These are phyloP conservation scores for Antigone vipio DNA, from an alignment of 2,113 vertebrate species.

Conservation along the genomic window DNA sequence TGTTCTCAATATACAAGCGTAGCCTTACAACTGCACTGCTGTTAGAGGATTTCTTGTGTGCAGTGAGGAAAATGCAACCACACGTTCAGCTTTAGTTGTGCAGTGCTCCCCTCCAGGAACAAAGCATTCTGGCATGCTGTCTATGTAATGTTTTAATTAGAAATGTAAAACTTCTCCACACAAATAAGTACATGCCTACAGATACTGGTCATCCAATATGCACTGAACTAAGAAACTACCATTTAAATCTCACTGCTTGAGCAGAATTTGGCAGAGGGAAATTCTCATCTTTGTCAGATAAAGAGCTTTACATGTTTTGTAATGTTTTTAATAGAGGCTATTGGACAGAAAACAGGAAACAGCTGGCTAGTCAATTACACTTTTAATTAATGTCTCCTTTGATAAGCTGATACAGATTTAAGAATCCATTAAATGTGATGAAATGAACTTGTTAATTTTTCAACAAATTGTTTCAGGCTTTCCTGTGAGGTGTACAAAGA, in stretches of 20 bases:
- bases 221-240: neutral
- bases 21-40: neutral
- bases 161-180: neutral
- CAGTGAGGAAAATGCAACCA: neutral
- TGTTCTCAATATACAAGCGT: neutral
- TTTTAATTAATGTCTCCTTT: slow-evolving; percentile 68
- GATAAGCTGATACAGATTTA: slow-evolving; percentile 59
- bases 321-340: slow-evolving; percentile 24
- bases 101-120: neutral
- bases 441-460: slow-evolving; percentile 54
- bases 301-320: slow-evolving; percentile 39
- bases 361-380: slow-evolving; percentile 63
- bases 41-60: neutral
- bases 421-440: slow-evolving; percentile 60
- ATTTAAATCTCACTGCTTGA: neutral
- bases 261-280: neutral
- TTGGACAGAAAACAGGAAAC: slow-evolving; percentile 19
- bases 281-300: slow-evolving; percentile 1
- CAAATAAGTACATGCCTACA: neutral
- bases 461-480: slow-evolving; percentile 27
- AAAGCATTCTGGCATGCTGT: neutral
- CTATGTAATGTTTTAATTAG: neutral
- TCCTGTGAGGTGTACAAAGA: slow-evolving; percentile 13
- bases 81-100: neutral
- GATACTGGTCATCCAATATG: neutral